Percentiles rank a stretch among this genome's conserved stretches.
Conservation (phyloP, 2,888 invertebrate genomes). For the Campoplex nolae region DNA sequence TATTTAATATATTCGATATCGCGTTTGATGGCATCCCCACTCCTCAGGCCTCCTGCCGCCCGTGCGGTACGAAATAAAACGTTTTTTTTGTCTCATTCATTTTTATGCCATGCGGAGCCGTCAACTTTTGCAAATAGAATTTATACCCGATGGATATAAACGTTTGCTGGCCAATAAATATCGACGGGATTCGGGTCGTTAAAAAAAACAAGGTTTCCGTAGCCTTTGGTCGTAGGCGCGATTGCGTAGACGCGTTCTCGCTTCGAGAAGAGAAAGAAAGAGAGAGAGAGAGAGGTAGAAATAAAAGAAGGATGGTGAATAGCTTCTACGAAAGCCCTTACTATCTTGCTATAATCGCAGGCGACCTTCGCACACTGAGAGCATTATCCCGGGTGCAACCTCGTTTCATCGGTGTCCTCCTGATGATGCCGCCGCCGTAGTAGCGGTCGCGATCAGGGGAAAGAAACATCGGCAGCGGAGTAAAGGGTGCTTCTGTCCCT, state of each 20-base stretch:
- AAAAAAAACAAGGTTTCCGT: slow-evolving; percentile 16
- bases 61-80: not conserved
- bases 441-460: slow-evolving; percentile 18
- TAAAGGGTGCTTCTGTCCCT: slow-evolving; percentile 18
- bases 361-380: slow-evolving; percentile 83
- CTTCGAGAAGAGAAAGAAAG: not conserved
- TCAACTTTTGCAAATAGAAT: slow-evolving; percentile 19
- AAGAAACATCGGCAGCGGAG: slow-evolving; percentile 5
- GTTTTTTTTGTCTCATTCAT: slow-evolving; percentile 7
- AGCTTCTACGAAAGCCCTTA: slow-evolving; percentile 65
- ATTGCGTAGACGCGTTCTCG: slow-evolving; percentile 18
- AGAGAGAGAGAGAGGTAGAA: slow-evolving; percentile 8
- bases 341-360: slow-evolving; percentile 79
- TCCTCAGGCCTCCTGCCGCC: not conserved
- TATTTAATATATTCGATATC: slow-evolving; percentile 58
- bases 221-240: slow-evolving; percentile 4
- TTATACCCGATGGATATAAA: slow-evolving; percentile 13
- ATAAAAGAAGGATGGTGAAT: slow-evolving; percentile 1
- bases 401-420: slow-evolving; percentile 65
- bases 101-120: not conserved
- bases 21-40: not conserved
- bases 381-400: slow-evolving; percentile 77
- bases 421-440: slow-evolving; percentile 12
- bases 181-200: slow-evolving; percentile 22
- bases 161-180: slow-evolving; percentile 15